Percentiles rank a stretch among this genome's conserved stretches.
phyloP scores from a whole-genome alignment of 2,113 vertebrate species.

The Tricholaema leucomelas region DNA sequence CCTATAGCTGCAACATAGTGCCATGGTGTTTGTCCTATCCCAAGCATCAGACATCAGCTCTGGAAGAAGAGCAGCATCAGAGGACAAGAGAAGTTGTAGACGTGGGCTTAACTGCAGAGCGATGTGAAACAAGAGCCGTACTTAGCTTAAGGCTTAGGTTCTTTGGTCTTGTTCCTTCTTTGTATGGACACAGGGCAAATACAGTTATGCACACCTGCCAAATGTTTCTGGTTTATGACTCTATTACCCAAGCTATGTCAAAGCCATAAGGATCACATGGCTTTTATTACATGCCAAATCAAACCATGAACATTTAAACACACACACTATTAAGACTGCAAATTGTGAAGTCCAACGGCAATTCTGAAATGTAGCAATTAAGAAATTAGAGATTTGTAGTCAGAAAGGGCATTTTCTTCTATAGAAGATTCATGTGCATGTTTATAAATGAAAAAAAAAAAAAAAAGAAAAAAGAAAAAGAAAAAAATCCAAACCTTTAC shows the following conservation, averaged over 20 bases:
- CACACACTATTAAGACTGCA: background rate
- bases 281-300: background rate
- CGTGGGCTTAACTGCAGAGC: background rate
- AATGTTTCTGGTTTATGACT: background rate
- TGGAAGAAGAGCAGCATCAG: background rate
- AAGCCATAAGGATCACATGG: background rate
- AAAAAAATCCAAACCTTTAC: background rate
- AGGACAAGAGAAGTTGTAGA: background rate
- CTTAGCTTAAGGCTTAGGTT: background rate
- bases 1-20: background rate
- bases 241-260: background rate
- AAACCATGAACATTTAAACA: background rate
- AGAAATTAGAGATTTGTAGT: background rate
- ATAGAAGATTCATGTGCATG: rapidly evolving
- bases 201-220: background rate
- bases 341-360: background rate
- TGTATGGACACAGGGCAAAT: background rate
- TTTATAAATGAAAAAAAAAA: background rate
- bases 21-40: background rate
- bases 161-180: background rate
- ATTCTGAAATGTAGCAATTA: background rate
- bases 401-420: background rate
- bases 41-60: background rate
- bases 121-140: background rate
- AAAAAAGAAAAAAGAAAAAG: rapidly evolving